Evolutionary conservation across 2,888 invertebrate genomes (phyloP), one percentile per base, ranked within the genome.

Genomic region (Conus canariensis): DNA sequence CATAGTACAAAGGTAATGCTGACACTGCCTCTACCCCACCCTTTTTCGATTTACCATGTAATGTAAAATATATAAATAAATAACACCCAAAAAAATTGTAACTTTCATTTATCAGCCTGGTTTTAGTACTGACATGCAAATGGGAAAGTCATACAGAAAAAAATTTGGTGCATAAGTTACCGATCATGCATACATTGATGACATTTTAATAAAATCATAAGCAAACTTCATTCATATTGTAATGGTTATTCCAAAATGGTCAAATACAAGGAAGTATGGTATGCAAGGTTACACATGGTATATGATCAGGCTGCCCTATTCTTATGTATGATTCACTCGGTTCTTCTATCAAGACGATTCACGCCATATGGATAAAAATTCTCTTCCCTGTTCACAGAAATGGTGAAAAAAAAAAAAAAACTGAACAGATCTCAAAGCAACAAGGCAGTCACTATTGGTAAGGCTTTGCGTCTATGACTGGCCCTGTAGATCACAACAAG

Each of bases 261-360:
- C 80, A 58, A 83, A 83, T 58, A 83, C 56, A 83, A 58, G 25
- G 14, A 19, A 58, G 22, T 83, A 16, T 9, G 22, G 82, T 58
- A 83, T 83, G 19, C 10, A 45, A 80, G 16, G 19, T 83, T 83
- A 83, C 82, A 83, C 82, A 83, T 83, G 82, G 56, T 58, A 58
- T 56, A 83, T 83, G 82, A 83, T 58, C 56, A 67, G 64, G 86
- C 86, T 86, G 86, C 86, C 86, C 86, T 86, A 86, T 86, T 60
- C 7, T 60, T 67, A 64, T 22, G 22, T 83, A 58, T 12, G 58
- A 22, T 83, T 83, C 58, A 83, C 56, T 83, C 22, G 82, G 82
- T 58, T 83, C 58, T 58, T 56, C 19, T 83, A 19, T 25, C 10
- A 58, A 83, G 58, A 83, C 58, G 58, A 64, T 64, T 64, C 16